These are phyloP conservation scores for Orthosia gothica DNA, from an alignment of 2,888 invertebrate species.

Conservation along the genomic window DNA sequence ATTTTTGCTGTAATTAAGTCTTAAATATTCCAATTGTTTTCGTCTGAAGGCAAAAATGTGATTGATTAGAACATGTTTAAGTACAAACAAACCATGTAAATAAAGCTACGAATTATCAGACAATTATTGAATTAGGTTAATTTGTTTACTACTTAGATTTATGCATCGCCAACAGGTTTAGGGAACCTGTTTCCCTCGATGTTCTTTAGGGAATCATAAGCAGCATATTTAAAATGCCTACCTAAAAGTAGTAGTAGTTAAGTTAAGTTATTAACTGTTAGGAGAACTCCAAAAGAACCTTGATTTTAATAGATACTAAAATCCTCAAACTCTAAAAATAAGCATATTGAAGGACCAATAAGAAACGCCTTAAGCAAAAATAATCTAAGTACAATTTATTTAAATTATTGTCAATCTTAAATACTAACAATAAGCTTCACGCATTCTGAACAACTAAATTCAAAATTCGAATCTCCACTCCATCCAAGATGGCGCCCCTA, in stretches of 20 bases:
- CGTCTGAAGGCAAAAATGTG: neutral
- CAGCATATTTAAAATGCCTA: constrained; percentile 8
- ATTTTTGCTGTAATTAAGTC: constrained; percentile 22
- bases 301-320: neutral
- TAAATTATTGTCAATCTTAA: neutral
- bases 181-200: constrained; percentile 18
- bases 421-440: neutral
- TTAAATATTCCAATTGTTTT: constrained; percentile 34
- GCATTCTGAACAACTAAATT: neutral
- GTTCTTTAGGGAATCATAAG: neutral
- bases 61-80: neutral
- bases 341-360: neutral
- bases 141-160: constrained; percentile 4
- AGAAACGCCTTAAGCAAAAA: neutral
- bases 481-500: constrained; percentile 63
- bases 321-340: neutral
- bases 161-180: constrained; percentile 28
- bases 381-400: neutral
- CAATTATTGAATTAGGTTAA: constrained; percentile 37
- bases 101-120: constrained; percentile 11
- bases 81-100: neutral
- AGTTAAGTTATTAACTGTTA: neutral
- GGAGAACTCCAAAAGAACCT: neutral
- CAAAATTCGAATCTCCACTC: constrained; percentile 30
- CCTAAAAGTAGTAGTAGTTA: neutral